These are phyloP conservation scores for Mactra quadrangularis DNA, from an alignment of 1,140 invertebrate species.

Conservation along the genomic window DNA sequence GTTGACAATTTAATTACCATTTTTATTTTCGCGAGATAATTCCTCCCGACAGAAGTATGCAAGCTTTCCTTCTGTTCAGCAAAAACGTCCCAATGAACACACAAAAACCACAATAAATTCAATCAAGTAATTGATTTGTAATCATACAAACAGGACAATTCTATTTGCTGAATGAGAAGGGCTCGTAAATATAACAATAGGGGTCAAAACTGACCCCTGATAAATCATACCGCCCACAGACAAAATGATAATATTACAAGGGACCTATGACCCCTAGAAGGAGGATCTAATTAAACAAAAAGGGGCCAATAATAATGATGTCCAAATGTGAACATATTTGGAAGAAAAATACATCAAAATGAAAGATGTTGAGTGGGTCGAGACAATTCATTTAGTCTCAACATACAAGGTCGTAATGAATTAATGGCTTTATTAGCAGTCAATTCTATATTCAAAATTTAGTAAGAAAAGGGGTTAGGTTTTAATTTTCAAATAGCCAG, in stretches of 20 bases:
- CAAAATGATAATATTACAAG: slow-evolving; percentile 39
- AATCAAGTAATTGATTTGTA: slow-evolving; percentile 55
- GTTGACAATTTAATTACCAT: slow-evolving; percentile 55
- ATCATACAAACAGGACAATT: slow-evolving; percentile 37
- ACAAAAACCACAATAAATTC: slow-evolving; percentile 46
- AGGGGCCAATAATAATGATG: too few species aligned
- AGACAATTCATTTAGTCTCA: too few species aligned
- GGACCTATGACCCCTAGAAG: slow-evolving; percentile 40
- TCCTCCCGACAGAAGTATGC: not conserved
- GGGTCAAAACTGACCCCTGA: slow-evolving; percentile 33
- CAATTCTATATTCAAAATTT: too few species aligned
- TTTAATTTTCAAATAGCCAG: too few species aligned
- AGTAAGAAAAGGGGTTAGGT: too few species aligned
- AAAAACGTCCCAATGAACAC: slow-evolving; percentile 8
- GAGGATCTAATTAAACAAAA: slow-evolving; percentile 45
- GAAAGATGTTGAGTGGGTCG: too few species aligned
- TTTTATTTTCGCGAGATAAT: slow-evolving; percentile 37
- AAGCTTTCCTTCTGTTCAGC: not conserved
- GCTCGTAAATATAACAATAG: slow-evolving; percentile 61
- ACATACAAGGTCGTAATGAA: too few species aligned
- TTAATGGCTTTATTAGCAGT: too few species aligned
- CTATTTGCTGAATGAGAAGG: slow-evolving; percentile 49
- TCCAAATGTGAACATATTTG: too few species aligned
- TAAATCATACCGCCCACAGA: slow-evolving; percentile 46
- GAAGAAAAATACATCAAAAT: too few species aligned